These are phyloP conservation scores for Garrulus glandarius DNA, from an alignment of 2,797 vertebrate genomes.

Conservation along the genomic window DNA sequence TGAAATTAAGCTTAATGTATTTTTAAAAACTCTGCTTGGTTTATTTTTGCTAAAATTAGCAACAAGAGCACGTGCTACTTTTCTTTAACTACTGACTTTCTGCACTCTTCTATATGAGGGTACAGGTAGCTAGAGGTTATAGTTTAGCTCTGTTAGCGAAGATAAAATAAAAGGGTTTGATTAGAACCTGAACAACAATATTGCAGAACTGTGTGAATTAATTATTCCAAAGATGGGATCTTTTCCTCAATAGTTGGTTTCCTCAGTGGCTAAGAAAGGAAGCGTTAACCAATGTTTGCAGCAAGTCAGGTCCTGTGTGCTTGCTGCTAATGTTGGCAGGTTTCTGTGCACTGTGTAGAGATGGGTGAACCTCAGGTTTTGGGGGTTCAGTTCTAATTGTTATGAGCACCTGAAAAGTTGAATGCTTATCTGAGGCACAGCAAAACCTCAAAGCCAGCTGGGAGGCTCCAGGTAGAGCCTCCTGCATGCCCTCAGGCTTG, in stretches of 20 bases:
- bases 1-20: conserved; percentile 54
- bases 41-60: conserved; percentile 54
- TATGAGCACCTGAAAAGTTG: neutral
- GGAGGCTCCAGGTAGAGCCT: neutral
- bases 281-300: conserved; percentile 56
- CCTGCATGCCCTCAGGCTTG: neutral
- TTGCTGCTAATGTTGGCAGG: neutral
- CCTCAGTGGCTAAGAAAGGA: conserved; percentile 43
- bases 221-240: conserved; percentile 46
- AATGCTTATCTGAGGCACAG: neutral
- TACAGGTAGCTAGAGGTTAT: conserved; percentile 52
- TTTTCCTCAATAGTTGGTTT: conserved; percentile 53
- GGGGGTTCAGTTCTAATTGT: neutral
- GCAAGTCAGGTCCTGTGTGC: conserved; percentile 40
- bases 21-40: conserved; percentile 22
- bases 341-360: conserved; percentile 29
- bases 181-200: conserved; percentile 8
- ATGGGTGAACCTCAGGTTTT: conserved; percentile 38
- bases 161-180: neutral
- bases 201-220: conserved; percentile 41
- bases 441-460: neutral
- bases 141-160: conserved; percentile 56
- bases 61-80: conserved; percentile 42
- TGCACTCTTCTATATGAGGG: conserved; percentile 48
- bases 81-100: conserved; percentile 61